Conservation (phyloP, 1,140 invertebrate genomes). For the Telenomus remus region DNA sequence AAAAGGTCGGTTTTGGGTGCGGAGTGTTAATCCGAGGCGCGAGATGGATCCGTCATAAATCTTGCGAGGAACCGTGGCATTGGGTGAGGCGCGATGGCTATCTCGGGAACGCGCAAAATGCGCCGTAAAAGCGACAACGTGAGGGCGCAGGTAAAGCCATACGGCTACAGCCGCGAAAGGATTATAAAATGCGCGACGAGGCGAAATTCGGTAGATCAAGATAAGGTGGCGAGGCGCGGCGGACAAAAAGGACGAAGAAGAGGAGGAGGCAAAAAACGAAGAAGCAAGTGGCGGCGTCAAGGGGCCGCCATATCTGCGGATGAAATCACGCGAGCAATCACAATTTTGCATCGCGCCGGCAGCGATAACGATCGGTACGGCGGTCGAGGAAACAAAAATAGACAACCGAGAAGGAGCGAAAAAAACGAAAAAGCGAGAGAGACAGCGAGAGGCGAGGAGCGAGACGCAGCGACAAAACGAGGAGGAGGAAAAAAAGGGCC, state of each 20-base stretch:
- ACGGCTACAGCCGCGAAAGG: conserved; percentile 38
- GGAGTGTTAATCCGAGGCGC: background rate
- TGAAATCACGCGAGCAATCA: conserved; percentile 51
- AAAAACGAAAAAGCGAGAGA: background rate
- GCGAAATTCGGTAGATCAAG: conserved; percentile 38
- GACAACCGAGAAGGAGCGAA: conserved; percentile 6
- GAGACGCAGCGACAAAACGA: background rate
- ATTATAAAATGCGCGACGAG: conserved; percentile 5
- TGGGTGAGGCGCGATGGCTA: conserved; percentile 10
- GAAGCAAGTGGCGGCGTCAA: conserved; percentile 36
- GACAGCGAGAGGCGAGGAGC: conserved; percentile 4
- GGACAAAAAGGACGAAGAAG: conserved; percentile 1
- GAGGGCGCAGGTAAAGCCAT: no score
- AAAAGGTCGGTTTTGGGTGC: conserved; percentile 1
- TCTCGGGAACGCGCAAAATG: conserved; percentile 27
- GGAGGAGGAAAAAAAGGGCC: conserved; percentile 31
- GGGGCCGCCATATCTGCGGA: conserved; percentile 53
- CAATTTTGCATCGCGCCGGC: conserved; percentile 51
- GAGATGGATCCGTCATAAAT: conserved; percentile 23
- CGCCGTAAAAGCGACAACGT: conserved; percentile 28
- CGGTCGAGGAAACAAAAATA: conserved; percentile 33
- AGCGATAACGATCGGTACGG: conserved; percentile 41
- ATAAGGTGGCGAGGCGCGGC: conserved; percentile 8
- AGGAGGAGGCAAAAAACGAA: background rate
- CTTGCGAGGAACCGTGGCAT: background rate